phyloP scores from a whole-genome alignment of 2,113 vertebrate species.

The Phaethornis superciliosus region DNA sequence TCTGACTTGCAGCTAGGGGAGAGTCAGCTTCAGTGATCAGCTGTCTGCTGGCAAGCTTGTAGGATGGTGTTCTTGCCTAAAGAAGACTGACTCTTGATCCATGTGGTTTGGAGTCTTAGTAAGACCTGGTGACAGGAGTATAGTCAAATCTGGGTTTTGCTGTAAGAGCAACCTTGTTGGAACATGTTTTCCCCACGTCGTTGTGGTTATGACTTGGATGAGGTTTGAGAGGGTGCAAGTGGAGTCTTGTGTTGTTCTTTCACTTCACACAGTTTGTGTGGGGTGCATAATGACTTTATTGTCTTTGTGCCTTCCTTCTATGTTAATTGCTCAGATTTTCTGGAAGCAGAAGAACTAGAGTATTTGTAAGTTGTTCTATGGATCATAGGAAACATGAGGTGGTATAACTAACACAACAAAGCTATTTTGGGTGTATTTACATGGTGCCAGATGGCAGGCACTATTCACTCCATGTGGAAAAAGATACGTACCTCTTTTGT shows the following conservation, averaged over 20 bases:
- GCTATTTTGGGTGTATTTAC: not conserved
- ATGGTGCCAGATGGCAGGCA: not conserved
- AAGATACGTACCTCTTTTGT: not conserved
- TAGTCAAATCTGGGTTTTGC: not conserved
- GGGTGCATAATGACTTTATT: fast-evolving
- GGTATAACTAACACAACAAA: not conserved
- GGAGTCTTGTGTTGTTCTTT: not conserved
- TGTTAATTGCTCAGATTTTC: not conserved
- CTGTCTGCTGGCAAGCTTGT: not conserved
- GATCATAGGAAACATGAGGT: not conserved
- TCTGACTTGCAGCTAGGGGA: not conserved
- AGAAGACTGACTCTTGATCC: not conserved
- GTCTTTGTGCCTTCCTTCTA: not conserved
- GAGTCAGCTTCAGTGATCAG: not conserved
- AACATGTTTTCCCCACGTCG: not conserved
- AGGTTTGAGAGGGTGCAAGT: not conserved
- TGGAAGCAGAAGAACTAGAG: not conserved
- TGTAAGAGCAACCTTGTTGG: not conserved
- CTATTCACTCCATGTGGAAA: not conserved
- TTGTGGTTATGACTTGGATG: not conserved
- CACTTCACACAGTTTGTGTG: not conserved
- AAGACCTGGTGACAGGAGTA: not conserved
- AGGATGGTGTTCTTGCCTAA: not conserved
- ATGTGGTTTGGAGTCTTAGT: not conserved
- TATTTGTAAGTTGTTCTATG: not conserved